Percentiles rank a stretch among this genome's conserved stretches.
phyloP scores from a whole-genome alignment of 1,140 invertebrate genomes.

The Trissolcus basalis region DNA sequence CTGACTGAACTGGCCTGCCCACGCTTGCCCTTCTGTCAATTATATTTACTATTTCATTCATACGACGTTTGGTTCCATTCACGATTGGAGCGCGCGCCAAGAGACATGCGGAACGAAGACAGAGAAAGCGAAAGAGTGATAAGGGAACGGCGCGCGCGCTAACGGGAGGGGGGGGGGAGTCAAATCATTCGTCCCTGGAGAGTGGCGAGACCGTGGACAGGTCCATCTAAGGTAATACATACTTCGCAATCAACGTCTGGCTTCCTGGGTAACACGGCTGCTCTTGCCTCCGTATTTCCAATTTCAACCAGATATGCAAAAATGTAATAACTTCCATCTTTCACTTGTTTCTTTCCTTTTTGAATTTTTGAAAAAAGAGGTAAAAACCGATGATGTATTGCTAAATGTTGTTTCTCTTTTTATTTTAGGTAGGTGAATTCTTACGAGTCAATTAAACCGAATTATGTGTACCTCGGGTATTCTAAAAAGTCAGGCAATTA shows the following conservation, averaged over 20 bases:
- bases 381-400: no score
- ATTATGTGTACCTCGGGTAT: no score
- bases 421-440: no score
- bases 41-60: slow-evolving; percentile 75
- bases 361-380: no score
- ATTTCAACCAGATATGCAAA: no score
- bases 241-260: slow-evolving; percentile 58
- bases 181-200: slow-evolving; percentile 56
- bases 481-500: no score
- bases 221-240: slow-evolving; percentile 57
- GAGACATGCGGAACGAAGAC: slow-evolving; percentile 21
- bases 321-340: no score
- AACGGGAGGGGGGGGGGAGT: slow-evolving; percentile 7
- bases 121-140: slow-evolving; percentile 29
- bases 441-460: no score
- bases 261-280: slow-evolving; percentile 58
- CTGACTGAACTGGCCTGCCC: slow-evolving; percentile 70
- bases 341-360: no score
- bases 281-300: slow-evolving; percentile 15
- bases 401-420: no score
- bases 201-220: slow-evolving; percentile 53
- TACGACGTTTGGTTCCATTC: slow-evolving; percentile 71
- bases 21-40: slow-evolving; percentile 74
- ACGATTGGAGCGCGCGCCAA: slow-evolving; percentile 60
- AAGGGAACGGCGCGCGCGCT: slow-evolving; percentile 15